Evolutionary conservation across 2,797 vertebrate genomes (phyloP).

Genomic region (Neosilurus mollespiculum): DNA sequence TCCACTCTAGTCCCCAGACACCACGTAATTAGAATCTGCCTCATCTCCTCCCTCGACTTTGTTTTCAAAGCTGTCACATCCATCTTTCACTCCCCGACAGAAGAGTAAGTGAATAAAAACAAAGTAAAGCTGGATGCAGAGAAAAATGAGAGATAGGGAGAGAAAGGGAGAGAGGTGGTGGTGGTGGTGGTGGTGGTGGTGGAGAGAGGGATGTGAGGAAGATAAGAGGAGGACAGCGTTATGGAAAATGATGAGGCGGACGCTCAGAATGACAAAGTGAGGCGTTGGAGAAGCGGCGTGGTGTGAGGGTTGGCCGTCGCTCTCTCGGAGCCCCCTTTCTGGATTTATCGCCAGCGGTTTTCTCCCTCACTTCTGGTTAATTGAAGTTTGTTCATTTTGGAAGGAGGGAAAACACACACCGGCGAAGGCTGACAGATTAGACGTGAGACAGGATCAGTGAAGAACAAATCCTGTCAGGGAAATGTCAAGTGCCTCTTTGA

Average conservation of each 20-base stretch:
- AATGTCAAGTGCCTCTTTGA: not conserved
- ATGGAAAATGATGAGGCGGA: slow-evolving; percentile 31
- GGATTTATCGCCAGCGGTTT: slow-evolving; percentile 1
- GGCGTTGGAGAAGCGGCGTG: not conserved
- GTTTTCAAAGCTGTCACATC: slow-evolving; percentile 40
- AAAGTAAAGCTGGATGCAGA: not conserved
- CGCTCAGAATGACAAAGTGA: slow-evolving; percentile 4
- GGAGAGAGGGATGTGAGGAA: not conserved
- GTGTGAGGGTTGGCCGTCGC: not conserved
- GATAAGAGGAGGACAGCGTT: slow-evolving; percentile 24
- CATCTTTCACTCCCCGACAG: slow-evolving; percentile 40
- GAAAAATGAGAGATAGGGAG: not conserved
- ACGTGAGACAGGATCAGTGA: not conserved
- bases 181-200: not conserved
- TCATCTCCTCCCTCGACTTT: slow-evolving; percentile 40
- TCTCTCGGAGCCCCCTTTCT: not conserved
- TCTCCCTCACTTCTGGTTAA: not conserved
- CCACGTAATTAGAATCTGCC: slow-evolving; percentile 43
- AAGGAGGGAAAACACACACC: not conserved
- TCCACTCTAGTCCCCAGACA: not conserved
- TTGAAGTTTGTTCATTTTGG: not conserved
- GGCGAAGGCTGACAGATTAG: not conserved
- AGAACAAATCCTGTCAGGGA: not conserved
- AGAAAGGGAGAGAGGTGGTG: not conserved
- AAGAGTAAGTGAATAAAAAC: slow-evolving; percentile 22